Percentiles rank a stretch among this genome's conserved stretches.
Conservation (phyloP, 2,888 invertebrate genomes). For the Aromia moschata region DNA sequence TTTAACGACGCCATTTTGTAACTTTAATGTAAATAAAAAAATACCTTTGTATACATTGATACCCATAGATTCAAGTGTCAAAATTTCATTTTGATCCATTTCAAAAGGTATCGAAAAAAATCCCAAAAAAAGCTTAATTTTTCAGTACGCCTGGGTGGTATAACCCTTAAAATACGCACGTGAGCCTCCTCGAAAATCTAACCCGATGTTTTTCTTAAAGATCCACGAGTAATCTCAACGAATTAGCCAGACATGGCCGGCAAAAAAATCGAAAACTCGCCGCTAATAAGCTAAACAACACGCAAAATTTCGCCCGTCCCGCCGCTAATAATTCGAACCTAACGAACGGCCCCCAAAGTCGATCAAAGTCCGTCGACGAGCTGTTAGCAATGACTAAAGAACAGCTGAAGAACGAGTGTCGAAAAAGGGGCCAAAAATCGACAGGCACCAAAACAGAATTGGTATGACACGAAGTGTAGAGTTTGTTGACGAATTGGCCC, state of each 20-base stretch:
- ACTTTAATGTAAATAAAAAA: too few species aligned
- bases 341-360: slow-evolving; percentile 33
- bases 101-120: too few species aligned
- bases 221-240: slow-evolving; percentile 7
- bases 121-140: too few species aligned
- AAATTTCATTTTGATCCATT: too few species aligned
- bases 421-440: slow-evolving; percentile 74
- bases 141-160: too few species aligned
- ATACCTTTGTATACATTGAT: too few species aligned
- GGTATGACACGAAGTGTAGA: slow-evolving; percentile 63
- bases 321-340: slow-evolving; percentile 5
- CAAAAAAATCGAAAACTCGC: slow-evolving; percentile 27
- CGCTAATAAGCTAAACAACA: slow-evolving; percentile 6
- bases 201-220: slow-evolving; percentile 9
- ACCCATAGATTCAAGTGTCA: too few species aligned
- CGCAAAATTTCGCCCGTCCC: slow-evolving; percentile 18
- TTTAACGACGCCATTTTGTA: too few species aligned
- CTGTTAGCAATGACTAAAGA: slow-evolving; percentile 74
- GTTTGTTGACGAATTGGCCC: slow-evolving; percentile 8
- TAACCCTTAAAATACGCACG: too few species aligned
- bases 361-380: slow-evolving; percentile 53
- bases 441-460: slow-evolving; percentile 76
- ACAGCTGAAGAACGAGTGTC: slow-evolving; percentile 74
- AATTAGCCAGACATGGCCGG: slow-evolving; percentile 23
- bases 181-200: not conserved